A percentile compares a stretch with the other conserved stretches of the same genome.
These are phyloP conservation scores for Asteroscopus sphinx DNA, from an alignment of 2,888 invertebrate species.

Conservation along the genomic window DNA sequence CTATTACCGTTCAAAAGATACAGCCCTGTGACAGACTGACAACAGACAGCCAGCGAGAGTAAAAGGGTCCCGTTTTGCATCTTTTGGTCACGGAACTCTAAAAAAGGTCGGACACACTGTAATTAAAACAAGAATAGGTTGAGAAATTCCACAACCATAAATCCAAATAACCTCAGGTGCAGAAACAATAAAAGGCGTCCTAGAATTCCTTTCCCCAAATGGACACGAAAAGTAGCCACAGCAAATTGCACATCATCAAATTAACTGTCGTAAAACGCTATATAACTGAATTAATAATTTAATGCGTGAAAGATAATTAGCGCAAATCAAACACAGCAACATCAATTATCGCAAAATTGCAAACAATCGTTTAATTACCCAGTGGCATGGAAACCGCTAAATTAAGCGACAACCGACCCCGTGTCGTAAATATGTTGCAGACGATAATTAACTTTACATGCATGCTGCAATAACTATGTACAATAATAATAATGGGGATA, in stretches of 20 bases:
- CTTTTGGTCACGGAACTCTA: no score
- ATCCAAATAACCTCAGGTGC: no score
- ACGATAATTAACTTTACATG: constrained; percentile 72
- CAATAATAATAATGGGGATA: constrained; percentile 38
- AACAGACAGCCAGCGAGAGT: no score
- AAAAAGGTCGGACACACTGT: no score
- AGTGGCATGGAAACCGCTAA: constrained; percentile 82
- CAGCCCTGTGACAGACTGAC: no score
- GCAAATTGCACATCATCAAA: constrained; percentile 50
- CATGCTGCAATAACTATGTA: constrained; percentile 49
- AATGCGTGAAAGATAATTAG: constrained; percentile 84
- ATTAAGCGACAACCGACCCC: constrained; percentile 78
- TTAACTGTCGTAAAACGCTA: constrained; percentile 61
- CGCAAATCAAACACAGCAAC: constrained; percentile 85
- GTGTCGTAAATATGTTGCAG: constrained; percentile 74
- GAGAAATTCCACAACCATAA: no score
- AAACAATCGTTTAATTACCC: constrained; percentile 88
- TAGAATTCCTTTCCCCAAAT: constrained; percentile 12
- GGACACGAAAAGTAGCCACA: constrained; percentile 13
- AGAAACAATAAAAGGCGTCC: no score
- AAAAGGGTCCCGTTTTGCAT: no score
- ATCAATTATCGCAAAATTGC: constrained; percentile 87
- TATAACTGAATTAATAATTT: constrained; percentile 75
- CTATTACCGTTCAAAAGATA: no score
- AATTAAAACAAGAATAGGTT: no score